These are phyloP conservation scores for Sebastes baramenuke DNA, from an alignment of 2,797 vertebrate species.

Conservation along the genomic window DNA sequence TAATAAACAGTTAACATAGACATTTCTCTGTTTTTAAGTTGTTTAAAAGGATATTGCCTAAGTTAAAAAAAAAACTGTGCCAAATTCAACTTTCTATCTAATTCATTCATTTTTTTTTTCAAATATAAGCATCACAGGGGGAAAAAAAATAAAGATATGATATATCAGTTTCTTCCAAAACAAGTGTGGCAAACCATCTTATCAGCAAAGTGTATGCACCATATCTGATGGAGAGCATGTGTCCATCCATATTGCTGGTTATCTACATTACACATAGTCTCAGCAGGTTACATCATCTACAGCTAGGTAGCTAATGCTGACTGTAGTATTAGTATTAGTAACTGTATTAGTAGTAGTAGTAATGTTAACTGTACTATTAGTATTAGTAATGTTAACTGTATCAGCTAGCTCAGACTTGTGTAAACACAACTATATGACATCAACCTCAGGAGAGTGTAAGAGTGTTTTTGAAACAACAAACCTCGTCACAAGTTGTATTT, in stretches of 20 bases:
- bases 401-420: not conserved
- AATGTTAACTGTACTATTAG: not conserved
- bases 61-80: not conserved
- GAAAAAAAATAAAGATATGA: not conserved
- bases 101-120: not conserved
- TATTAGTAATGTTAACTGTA: conserved; percentile 6
- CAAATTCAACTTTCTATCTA: not conserved
- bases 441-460: accelerated
- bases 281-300: conserved; percentile 50
- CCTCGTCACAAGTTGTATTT: not conserved
- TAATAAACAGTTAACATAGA: not conserved
- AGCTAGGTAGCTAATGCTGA: not conserved
- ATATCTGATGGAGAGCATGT: not conserved
- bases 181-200: not conserved
- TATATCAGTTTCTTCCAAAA: not conserved
- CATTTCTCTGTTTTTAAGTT: too few species aligned
- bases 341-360: not conserved
- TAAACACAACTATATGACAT: not conserved
- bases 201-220: not conserved
- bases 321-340: too few species aligned
- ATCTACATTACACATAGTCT: not conserved
- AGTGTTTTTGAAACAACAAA: not conserved
- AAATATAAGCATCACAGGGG: not conserved
- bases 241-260: not conserved
- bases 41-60: too few species aligned